These are phyloP conservation scores for Ptychadena robeensis DNA, from an alignment of 2,797 vertebrate species.

Conservation along the genomic window DNA sequence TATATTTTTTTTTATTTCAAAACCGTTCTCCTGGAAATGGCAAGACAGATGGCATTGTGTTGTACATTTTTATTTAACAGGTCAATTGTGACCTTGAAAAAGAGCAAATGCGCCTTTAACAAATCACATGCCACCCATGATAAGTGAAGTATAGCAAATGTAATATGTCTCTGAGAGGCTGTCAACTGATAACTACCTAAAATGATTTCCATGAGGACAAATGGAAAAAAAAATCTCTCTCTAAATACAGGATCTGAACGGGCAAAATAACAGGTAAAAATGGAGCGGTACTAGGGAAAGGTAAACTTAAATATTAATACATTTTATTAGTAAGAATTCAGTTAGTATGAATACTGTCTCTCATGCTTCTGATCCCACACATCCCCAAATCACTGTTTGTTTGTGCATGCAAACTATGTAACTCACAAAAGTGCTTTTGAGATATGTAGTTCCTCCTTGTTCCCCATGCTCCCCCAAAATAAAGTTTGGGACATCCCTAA, in stretches of 20 bases:
- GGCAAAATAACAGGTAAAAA: background rate
- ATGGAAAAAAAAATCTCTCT: background rate
- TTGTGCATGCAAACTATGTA: too few species aligned
- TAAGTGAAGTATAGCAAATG: slow-evolving; percentile 20
- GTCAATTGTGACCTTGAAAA: slow-evolving; percentile 25
- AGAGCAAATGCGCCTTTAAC: slow-evolving; percentile 17
- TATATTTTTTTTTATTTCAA: background rate
- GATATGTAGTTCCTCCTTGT: too few species aligned
- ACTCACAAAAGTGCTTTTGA: too few species aligned
- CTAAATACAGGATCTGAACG: background rate
- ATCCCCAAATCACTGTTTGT: too few species aligned
- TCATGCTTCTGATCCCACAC: too few species aligned
- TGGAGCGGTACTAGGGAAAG: too few species aligned
- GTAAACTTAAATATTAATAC: too few species aligned
- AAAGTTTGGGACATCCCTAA: too few species aligned
- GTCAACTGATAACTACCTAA: background rate
- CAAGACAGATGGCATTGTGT: background rate
- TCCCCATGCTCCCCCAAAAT: too few species aligned
- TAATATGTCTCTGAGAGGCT: background rate
- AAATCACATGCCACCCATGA: slow-evolving; percentile 21
- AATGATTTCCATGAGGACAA: background rate
- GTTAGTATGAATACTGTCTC: too few species aligned
- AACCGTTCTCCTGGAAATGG: background rate
- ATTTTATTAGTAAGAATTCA: too few species aligned
- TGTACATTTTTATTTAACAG: slow-evolving; percentile 7